Evolutionary conservation across 2,888 invertebrate genomes (phyloP).

Genomic region (Ophion ventricosus): DNA sequence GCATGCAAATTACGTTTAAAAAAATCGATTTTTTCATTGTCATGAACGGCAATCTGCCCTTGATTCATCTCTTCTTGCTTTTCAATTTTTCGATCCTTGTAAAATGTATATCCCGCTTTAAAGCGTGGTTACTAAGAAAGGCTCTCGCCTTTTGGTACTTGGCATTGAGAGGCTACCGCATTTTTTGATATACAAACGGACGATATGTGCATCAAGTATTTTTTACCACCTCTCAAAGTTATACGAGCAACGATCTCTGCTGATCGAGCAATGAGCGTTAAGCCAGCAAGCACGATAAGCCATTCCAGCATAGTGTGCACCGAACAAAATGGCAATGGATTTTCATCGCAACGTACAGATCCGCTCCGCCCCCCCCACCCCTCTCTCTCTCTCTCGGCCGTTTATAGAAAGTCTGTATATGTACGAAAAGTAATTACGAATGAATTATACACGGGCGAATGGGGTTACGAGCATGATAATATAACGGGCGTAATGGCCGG

Average conservation of each 20-base stretch:
- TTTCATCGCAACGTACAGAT: constrained; percentile 53
- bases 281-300: background rate
- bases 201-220: constrained; percentile 40
- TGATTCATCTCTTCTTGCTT: too few relatives aligned
- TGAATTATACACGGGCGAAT: constrained; percentile 77
- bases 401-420: constrained; percentile 61
- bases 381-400: constrained; percentile 41
- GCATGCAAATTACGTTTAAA: too few relatives aligned
- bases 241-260: too few relatives aligned
- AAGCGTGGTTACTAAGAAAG: too few relatives aligned
- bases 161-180: too few relatives aligned
- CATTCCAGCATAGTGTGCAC: constrained; percentile 3
- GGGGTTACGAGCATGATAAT: constrained; percentile 78
- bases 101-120: too few relatives aligned
- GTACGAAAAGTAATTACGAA: constrained; percentile 79
- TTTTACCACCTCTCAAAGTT: constrained; percentile 10
- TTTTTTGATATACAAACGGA: background rate
- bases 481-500: constrained; percentile 80
- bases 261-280: background rate
- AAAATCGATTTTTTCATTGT: too few relatives aligned
- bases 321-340: constrained; percentile 56
- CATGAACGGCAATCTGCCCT: too few relatives aligned
- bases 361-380: background rate
- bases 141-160: too few relatives aligned
- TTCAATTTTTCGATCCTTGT: too few relatives aligned